Evolutionary conservation across 2,888 invertebrate species (phyloP).

Genomic region (Uropetala carovei): DNA sequence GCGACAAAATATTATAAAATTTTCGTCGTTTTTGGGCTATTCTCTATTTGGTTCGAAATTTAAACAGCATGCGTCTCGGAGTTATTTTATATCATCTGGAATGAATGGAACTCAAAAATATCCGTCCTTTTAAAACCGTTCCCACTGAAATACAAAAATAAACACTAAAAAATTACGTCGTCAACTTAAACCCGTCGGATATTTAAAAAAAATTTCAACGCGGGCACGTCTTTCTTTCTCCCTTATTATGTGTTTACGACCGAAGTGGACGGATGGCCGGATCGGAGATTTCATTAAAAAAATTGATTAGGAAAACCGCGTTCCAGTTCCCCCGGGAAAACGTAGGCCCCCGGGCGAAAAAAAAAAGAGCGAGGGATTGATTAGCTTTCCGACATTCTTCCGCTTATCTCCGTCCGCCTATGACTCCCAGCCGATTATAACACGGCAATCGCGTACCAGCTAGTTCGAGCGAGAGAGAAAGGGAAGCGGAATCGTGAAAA

Average conservation of each 20-base stretch:
- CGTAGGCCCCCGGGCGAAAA: not conserved
- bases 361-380: not conserved
- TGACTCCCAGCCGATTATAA: not conserved
- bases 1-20: too few species aligned
- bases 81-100: too few species aligned
- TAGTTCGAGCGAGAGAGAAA: not conserved
- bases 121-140: too few species aligned
- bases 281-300: constrained; percentile 21
- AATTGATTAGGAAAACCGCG: not conserved
- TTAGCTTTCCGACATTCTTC: constrained; percentile 37
- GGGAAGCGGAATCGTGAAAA: not conserved
- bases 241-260: not conserved
- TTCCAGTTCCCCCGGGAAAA: not conserved
- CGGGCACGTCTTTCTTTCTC: too few species aligned
- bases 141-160: too few species aligned
- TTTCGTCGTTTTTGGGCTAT: too few species aligned
- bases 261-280: not conserved
- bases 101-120: too few species aligned
- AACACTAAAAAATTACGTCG: too few species aligned
- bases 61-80: too few species aligned
- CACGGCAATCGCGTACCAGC: constrained; percentile 1
- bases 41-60: too few species aligned
- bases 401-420: not conserved
- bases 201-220: too few species aligned
- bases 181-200: too few species aligned